These are phyloP conservation scores for Sus cebifrons DNA, from an alignment of 2,797 vertebrate genomes.

Conservation along the genomic window DNA sequence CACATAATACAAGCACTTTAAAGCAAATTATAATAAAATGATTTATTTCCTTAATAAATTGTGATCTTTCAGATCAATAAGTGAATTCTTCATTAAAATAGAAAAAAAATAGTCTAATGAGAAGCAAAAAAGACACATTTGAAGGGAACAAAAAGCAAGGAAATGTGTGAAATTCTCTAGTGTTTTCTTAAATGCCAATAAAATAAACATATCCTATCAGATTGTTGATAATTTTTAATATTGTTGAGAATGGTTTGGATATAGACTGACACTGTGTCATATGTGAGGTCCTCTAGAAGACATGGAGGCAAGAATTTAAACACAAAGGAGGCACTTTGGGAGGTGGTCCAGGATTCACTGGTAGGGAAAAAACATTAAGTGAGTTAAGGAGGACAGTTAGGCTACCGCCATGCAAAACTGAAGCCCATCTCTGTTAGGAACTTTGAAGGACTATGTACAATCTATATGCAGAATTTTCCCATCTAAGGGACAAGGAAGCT, in stretches of 20 bases:
- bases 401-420: not conserved
- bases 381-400: not conserved
- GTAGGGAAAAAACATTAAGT: not conserved
- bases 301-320: not conserved
- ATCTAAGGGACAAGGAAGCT: not conserved
- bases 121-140: not conserved
- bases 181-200: not conserved
- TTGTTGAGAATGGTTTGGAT: not conserved
- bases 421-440: not conserved
- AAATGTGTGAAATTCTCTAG: not conserved
- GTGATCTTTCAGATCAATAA: not conserved
- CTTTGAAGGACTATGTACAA: not conserved
- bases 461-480: not conserved
- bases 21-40: not conserved
- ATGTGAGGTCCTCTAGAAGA: not conserved
- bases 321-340: not conserved
- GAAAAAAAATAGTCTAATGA: not conserved
- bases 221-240: no score
- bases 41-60: conserved; percentile 11
- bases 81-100: not conserved
- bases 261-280: not conserved
- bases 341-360: not conserved
- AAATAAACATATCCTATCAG: not conserved
- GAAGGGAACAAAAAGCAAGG: not conserved
- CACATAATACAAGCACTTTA: not conserved